phyloP scores from a whole-genome alignment of 2,797 vertebrate species.

The Rhyacichthys aspro region DNA sequence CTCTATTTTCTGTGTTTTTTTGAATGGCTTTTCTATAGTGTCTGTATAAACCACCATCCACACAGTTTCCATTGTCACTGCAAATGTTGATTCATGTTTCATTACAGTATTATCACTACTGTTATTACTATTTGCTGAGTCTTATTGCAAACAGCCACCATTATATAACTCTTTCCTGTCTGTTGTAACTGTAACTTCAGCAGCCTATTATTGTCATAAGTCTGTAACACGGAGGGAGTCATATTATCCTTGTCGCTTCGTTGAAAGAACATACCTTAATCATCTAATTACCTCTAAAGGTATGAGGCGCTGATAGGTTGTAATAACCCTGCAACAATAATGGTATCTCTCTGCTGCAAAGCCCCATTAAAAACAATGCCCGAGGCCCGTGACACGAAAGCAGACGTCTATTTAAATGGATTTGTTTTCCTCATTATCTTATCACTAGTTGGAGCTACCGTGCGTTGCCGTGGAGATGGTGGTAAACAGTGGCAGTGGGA shows the following conservation, averaged over 20 bases:
- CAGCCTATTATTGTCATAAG: slow-evolving; percentile 9
- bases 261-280: slow-evolving; percentile 25
- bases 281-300: slow-evolving; percentile 37
- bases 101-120: too few species aligned
- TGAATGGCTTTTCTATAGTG: too few species aligned
- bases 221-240: slow-evolving; percentile 29
- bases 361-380: slow-evolving; percentile 53
- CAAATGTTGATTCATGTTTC: too few species aligned
- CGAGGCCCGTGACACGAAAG: slow-evolving; percentile 44
- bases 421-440: slow-evolving; percentile 81
- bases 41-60: too few species aligned
- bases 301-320: slow-evolving; percentile 22
- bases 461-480: slow-evolving; percentile 68
- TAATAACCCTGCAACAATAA: slow-evolving; percentile 55
- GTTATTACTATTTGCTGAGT: too few species aligned
- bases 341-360: slow-evolving; percentile 70
- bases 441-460: slow-evolving; percentile 63
- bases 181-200: too few species aligned
- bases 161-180: too few species aligned
- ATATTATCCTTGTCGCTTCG: slow-evolving; percentile 26
- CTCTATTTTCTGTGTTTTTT: too few species aligned
- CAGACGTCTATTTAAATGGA: slow-evolving; percentile 64
- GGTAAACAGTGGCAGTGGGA: slow-evolving; percentile 69
- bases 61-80: too few species aligned
- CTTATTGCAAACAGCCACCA: too few species aligned